phyloP scores from a whole-genome alignment of 2,888 invertebrate species.

The Dexiosoma caninum region DNA sequence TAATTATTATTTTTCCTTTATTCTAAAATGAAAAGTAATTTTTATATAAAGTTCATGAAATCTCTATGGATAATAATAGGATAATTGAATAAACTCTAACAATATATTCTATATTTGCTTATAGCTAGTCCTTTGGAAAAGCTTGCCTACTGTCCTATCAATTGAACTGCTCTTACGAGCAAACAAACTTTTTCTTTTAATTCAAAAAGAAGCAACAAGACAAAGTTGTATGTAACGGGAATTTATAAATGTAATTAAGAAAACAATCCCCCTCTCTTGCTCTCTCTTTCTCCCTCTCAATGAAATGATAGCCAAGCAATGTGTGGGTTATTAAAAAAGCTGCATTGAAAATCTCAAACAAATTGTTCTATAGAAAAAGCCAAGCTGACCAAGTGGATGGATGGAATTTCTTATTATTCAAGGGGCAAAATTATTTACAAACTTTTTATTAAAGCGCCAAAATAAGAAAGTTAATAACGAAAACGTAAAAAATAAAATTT shows the following conservation, averaged over 20 bases:
- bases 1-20: too few relatives aligned
- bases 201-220: background rate
- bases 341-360: background rate
- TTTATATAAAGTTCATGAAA: too few relatives aligned
- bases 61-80: too few relatives aligned
- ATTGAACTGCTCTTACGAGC: too few relatives aligned
- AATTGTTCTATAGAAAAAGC: background rate
- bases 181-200: background rate
- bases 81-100: too few relatives aligned
- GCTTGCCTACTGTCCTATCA: too few relatives aligned
- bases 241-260: too few relatives aligned
- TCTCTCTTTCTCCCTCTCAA: too few relatives aligned
- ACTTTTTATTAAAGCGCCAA: slow-evolving; percentile 1
- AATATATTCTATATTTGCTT: too few relatives aligned
- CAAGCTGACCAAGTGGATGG: background rate
- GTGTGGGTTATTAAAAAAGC: background rate
- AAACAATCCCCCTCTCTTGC: too few relatives aligned
- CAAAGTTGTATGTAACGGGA: background rate
- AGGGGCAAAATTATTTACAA: background rate
- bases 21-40: too few relatives aligned
- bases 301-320: background rate
- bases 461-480: background rate
- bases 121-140: too few relatives aligned
- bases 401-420: background rate
- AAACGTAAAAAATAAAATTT: background rate